phyloP scores from a whole-genome alignment of 2,888 invertebrate species.

The Frankliniella intonsa region DNA sequence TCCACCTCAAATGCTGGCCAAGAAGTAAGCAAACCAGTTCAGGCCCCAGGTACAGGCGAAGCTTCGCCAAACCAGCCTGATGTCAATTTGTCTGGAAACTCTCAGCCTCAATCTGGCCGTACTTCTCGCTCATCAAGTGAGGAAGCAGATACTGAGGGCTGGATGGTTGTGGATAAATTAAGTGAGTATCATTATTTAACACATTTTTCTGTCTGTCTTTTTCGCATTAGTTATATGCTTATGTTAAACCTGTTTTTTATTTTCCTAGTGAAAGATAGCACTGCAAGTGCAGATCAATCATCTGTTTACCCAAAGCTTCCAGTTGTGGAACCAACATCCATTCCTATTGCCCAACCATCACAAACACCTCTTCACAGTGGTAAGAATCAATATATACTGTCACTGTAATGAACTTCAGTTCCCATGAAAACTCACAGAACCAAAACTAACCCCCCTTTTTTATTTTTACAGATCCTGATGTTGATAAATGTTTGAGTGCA shows the following conservation, averaged over 20 bases:
- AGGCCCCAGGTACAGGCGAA: too few species aligned
- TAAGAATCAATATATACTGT: neutral
- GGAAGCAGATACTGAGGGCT: neutral
- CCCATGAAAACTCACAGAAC: too few species aligned
- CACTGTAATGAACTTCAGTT: too few species aligned
- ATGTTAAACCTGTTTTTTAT: neutral
- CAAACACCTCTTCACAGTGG: neutral
- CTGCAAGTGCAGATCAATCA: slow-evolving; percentile 64
- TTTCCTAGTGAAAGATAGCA: slow-evolving; percentile 58
- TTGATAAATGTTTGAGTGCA: neutral
- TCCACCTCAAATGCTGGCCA: neutral
- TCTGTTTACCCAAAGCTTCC: neutral
- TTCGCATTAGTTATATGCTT: neutral
- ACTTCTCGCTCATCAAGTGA: neutral
- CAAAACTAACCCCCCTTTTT: neutral
- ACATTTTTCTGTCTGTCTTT: too few species aligned
- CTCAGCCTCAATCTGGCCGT: neutral
- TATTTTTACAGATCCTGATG: neutral
- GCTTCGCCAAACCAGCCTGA: neutral
- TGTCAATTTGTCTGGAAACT: slow-evolving; percentile 1
- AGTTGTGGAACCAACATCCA: neutral
- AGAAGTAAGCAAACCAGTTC: neutral
- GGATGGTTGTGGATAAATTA: neutral
- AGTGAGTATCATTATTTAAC: neutral
- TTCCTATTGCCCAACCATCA: neutral